Conservation (phyloP, 2,797 vertebrate species). For the Lerista edwardsae region DNA sequence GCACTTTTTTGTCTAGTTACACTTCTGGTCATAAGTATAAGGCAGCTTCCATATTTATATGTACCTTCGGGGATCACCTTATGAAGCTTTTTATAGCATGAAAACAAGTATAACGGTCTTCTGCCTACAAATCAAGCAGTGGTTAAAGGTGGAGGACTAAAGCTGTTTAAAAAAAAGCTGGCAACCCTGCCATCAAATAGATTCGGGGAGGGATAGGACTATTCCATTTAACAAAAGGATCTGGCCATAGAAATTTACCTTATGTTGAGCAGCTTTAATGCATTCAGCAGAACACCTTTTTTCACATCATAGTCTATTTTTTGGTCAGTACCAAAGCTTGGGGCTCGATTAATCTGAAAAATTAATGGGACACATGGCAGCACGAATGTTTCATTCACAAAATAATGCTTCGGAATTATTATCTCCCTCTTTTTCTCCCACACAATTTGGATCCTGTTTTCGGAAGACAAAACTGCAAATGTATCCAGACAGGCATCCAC, state of each 20-base stretch:
- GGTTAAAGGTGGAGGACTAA: background rate
- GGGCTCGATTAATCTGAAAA: conserved; percentile 95
- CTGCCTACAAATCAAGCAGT: background rate
- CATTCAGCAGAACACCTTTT: conserved; percentile 92
- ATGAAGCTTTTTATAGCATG: background rate
- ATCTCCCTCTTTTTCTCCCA: background rate
- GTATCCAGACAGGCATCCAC: background rate
- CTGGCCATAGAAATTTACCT: conserved; percentile 77
- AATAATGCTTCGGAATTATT: background rate
- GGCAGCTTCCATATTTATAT: no score
- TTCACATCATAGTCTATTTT: conserved; percentile 99
- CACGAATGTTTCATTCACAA: conserved; percentile 27
- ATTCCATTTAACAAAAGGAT: background rate
- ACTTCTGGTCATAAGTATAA: no score
- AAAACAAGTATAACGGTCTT: background rate
- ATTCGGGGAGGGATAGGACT: background rate
- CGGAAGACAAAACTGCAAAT: background rate
- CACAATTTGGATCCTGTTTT: background rate
- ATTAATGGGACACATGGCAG: conserved; percentile 45
- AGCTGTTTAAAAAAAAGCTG: background rate
- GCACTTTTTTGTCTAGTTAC: no score
- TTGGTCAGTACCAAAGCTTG: conserved; percentile 98
- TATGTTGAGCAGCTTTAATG: conserved; percentile 94
- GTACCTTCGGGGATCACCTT: no score
- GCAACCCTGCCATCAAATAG: background rate